Percentiles rank a stretch among this genome's conserved stretches.
Evolutionary conservation across 1,140 invertebrate species (phyloP).

Genomic region (Conus betulinus): DNA sequence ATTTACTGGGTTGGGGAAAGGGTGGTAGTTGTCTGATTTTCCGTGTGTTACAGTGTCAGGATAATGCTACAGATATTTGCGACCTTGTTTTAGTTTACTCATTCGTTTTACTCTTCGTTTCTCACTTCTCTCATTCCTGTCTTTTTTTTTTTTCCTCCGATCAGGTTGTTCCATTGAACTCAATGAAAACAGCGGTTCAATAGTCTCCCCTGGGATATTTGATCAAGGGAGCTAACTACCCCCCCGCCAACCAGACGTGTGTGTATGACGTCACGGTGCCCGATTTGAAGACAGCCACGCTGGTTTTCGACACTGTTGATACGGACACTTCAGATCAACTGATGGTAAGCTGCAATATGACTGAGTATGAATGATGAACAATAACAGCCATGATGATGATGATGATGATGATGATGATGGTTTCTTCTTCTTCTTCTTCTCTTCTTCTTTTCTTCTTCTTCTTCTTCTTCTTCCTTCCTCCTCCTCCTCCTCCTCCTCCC

Average conservation of each 20-base stretch:
- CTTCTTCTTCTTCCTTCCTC: too few species aligned
- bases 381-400: too few species aligned
- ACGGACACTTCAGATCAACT: background rate
- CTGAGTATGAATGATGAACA: background rate
- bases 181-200: background rate
- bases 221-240: constrained; percentile 8
- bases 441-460: too few species aligned
- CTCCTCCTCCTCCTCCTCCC: too few species aligned
- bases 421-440: too few species aligned
- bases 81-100: background rate
- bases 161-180: constrained; percentile 15
- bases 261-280: constrained; percentile 17
- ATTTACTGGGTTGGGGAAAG: too few species aligned
- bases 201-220: constrained; percentile 20
- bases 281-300: background rate
- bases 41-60: too few species aligned
- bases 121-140: background rate
- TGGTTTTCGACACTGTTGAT: background rate
- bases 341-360: background rate
- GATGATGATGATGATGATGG: too few species aligned
- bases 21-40: too few species aligned
- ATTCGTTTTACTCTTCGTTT: background rate
- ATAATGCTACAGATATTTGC: too few species aligned
- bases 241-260: constrained; percentile 3
- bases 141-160: background rate